Base-by-base conservation (phyloP, 1,140 invertebrate species). In the Macrobrachium nipponense region DNA sequence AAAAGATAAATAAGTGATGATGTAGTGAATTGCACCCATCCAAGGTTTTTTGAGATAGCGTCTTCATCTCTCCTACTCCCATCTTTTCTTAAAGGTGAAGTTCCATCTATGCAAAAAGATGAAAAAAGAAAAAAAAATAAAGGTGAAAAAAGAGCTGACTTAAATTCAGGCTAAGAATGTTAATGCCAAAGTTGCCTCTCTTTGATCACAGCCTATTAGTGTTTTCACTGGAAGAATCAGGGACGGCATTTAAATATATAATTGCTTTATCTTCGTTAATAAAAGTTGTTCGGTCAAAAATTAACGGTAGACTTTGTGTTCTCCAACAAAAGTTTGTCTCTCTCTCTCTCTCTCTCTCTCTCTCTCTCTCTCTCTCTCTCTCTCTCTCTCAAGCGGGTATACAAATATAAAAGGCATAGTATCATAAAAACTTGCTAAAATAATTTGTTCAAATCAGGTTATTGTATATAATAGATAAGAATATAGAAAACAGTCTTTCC, bases 231-330 rank as follows among this genome's bases (percentile, higher is more conserved):
- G 58, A 20, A 36, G 60, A 36, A 27, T 60, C 23, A 60, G n/a
- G 20, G 18, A 60, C 60, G 18, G 10, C 12, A 79, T 79, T 79
- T 79, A 79, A 79, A 79, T 79, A 79, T 79, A 79, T 79, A 79
- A 79, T 79, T 79, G 77, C 77, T 36, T 58, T 20, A 62, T 79
- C 77, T 60, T 79, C 58, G 18, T 79, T 79, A 36, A 79, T 79
- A 79, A 79, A 60, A 61, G 64, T 62, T 62, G 58, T 79, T 79
- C 11, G 20, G 77, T 36, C n/a, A 36, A 62, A 62, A 79, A 79
- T 61, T 62, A 60, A 62, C 23, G 59, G 27, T 58, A 17, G 43
- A 20, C n/a, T 68, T 68, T 68, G 64, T 68, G 51, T 51, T 76
- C 27, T 36, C 27, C 27, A 36, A 36, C 27, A 36, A 36, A 68